Percentiles rank a stretch among this genome's conserved stretches.
phyloP scores from a whole-genome alignment of 2,888 invertebrate species.

The Altica lythri region DNA sequence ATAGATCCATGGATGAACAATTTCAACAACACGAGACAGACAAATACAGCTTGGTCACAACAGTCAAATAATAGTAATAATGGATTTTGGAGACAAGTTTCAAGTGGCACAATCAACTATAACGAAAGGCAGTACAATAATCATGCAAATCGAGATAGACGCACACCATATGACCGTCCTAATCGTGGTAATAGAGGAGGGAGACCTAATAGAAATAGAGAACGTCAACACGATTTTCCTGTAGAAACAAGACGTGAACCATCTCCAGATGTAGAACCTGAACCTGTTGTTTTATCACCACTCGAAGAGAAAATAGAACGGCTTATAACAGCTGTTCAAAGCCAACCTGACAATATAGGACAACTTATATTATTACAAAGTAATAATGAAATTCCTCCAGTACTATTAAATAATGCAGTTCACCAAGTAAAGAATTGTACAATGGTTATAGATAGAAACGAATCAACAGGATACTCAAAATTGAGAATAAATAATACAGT shows the following conservation, averaged over 20 bases:
- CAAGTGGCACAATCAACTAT: slow-evolving; percentile 1
- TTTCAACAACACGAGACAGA: not conserved
- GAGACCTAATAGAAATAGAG: not conserved
- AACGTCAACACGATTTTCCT: not conserved
- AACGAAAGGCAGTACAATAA: slow-evolving; percentile 6
- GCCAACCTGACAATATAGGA: slow-evolving; percentile 29
- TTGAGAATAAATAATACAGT: slow-evolving; percentile 21
- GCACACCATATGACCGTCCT: slow-evolving; percentile 24
- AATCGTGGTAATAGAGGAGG: slow-evolving; percentile 7
- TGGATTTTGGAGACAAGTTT: slow-evolving; percentile 13
- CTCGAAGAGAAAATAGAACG: slow-evolving; percentile 43
- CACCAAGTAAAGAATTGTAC: slow-evolving; percentile 31
- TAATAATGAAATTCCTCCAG: slow-evolving; percentile 30
- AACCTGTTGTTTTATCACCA: slow-evolving; percentile 10
- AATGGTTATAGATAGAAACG: slow-evolving; percentile 26
- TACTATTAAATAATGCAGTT: slow-evolving; percentile 32
- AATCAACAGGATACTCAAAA: slow-evolving; percentile 23
- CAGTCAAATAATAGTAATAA: slow-evolving; percentile 12
- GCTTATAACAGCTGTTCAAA: slow-evolving; percentile 30
- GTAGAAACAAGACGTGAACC: not conserved
- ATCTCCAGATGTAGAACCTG: slow-evolving; percentile 6
- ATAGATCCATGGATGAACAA: not conserved
- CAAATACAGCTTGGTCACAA: slow-evolving; percentile 5
- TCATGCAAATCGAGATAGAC: slow-evolving; percentile 12
- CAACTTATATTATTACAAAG: slow-evolving; percentile 30